Conservation (phyloP, 2,113 vertebrate genomes). For the Garra rufa region DNA sequence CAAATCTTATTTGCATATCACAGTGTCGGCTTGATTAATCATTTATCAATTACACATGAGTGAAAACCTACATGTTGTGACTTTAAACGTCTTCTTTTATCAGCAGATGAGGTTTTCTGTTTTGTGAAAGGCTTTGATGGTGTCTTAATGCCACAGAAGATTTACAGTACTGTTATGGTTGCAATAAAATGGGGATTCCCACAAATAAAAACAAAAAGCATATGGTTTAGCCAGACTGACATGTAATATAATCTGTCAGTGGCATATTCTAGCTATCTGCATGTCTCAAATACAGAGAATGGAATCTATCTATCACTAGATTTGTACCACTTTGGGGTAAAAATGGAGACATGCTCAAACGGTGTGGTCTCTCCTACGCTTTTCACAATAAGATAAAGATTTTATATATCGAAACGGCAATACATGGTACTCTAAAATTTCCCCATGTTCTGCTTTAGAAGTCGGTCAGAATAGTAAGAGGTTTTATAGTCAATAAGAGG, state of each 20-base stretch:
- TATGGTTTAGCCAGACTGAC: conserved; percentile 19
- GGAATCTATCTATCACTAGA: conserved; percentile 36
- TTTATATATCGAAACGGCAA: conserved; percentile 29
- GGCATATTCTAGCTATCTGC: neutral
- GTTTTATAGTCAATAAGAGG: conserved; percentile 34
- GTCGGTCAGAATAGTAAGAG: conserved; percentile 24
- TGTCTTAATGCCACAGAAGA: conserved; percentile 41
- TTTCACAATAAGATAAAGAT: conserved; percentile 28
- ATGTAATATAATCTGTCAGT: neutral
- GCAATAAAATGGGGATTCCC: conserved; percentile 51
- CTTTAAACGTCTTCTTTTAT: neutral
- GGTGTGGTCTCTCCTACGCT: conserved; percentile 31
- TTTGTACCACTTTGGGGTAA: neutral
- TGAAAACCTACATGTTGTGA: neutral
- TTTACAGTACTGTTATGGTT: conserved; percentile 37
- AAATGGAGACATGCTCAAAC: conserved; percentile 13
- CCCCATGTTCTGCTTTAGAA: conserved; percentile 32
- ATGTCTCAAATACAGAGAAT: conserved; percentile 28
- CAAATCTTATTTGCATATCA: neutral
- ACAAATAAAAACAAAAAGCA: neutral
- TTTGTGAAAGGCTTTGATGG: neutral
- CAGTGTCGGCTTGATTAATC: neutral
- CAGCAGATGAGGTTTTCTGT: neutral
- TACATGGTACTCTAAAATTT: conserved; percentile 36
- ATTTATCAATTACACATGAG: neutral